Evolutionary conservation across 2,888 invertebrate genomes (phyloP), one percentile per base, ranked within the genome.

Genomic region (Drosophila formosana): DNA sequence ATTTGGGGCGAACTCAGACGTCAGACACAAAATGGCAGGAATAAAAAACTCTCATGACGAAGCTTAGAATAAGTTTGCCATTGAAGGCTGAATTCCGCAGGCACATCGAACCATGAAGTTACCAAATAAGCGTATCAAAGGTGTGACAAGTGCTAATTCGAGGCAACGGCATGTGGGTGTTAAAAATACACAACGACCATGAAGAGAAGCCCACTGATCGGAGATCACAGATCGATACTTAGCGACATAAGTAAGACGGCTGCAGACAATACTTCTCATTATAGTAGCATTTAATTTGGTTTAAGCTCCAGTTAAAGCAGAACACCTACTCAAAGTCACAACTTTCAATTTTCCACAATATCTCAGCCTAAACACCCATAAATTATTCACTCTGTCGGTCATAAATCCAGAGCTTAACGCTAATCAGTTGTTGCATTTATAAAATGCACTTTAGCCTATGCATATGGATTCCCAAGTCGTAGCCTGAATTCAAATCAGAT

Each of bases 391-490:
- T 61, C 43, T 47, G 39, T 46, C 52, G 52, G 66, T 70, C 81
- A 82, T 82, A 80, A 85, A 85, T 82, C 83, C 55, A 5, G 32
- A 57, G 80, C 75, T 82, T 49, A 82, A 60, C 68, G 78, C 71
- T 85, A 82, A 82, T 85, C 86, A 85, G 80, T 75, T 84, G 77
- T 47, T 78, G 65, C 77, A 81, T 81, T 76, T 73, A 74, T 74
- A 70, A 67, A 72, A 79, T 79, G 85, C 80, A 75, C 64, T 77
- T 63, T 56, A 66, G 55, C 60, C 65, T 65, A 65, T 66, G 65
- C 57, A 18, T 30, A 6, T 30, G 70, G 41, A 4, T 41, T 13
- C 3, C 39, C 61, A 60, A 53, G 25, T 55, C 28, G 49, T n/a
- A 26, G n/a, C 23, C 32, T 45, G 45, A 26, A 34, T 34, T 43